These are phyloP conservation scores for Gymnoscopelus microlampas DNA, from an alignment of 2,797 vertebrate species.

Conservation along the genomic window DNA sequence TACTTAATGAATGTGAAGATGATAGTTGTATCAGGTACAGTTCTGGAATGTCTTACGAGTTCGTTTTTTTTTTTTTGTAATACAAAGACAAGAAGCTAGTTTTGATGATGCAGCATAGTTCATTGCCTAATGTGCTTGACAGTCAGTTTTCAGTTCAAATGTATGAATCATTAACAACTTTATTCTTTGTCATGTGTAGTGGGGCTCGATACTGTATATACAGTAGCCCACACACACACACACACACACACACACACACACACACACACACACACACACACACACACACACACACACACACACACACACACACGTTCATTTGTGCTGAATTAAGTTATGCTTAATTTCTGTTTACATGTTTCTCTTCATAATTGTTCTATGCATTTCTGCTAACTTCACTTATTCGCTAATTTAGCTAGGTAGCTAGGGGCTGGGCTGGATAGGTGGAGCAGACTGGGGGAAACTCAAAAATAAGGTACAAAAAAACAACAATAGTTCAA, in stretches of 20 bases:
- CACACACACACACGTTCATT: too few species aligned
- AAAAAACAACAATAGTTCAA: too few species aligned
- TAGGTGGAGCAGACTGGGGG: background rate
- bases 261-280: background rate
- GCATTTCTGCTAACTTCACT: conserved; percentile 2
- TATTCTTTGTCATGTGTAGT: too few species aligned
- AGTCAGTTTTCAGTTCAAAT: background rate
- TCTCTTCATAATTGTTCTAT: conserved; percentile 1
- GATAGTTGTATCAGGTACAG: conserved; percentile 30
- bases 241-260: too few species aligned
- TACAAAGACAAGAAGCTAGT: conserved; percentile 28
- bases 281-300: background rate
- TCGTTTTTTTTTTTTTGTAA: conserved; percentile 17
- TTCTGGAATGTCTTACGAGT: conserved; percentile 45
- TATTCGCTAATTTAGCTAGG: too few species aligned
- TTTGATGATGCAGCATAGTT: conserved; percentile 28
- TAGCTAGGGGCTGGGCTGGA: background rate
- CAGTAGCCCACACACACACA: too few species aligned
- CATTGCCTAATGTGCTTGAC: conserved; percentile 8
- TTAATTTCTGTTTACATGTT: background rate
- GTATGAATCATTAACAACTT: too few species aligned
- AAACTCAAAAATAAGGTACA: too few species aligned
- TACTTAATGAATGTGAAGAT: conserved; percentile 53
- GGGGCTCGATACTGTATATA: too few species aligned
- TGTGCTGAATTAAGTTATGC: too few species aligned